Evolutionary conservation across 2,888 invertebrate species (phyloP).

Genomic region (Heliconius erato): DNA sequence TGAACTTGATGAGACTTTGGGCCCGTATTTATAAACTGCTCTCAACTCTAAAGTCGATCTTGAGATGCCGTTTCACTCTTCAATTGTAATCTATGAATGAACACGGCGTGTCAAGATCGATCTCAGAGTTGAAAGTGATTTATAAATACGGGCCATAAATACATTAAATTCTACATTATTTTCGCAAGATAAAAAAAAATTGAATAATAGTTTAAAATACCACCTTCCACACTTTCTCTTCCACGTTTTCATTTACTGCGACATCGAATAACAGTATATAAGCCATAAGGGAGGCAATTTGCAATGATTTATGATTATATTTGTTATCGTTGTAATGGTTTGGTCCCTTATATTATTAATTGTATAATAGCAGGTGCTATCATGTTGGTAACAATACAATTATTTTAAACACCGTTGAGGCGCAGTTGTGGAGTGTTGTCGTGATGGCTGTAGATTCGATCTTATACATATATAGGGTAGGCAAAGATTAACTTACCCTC

Average conservation of each 20-base stretch:
- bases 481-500: no score
- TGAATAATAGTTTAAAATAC: slow-evolving; percentile 24
- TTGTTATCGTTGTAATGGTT: slow-evolving; percentile 57
- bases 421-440: neutral
- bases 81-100: no score
- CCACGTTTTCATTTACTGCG: slow-evolving; percentile 64
- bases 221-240: slow-evolving; percentile 55
- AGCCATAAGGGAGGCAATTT: slow-evolving; percentile 53
- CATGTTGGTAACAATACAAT: slow-evolving; percentile 45
- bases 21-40: no score
- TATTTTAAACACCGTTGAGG: slow-evolving; percentile 13
- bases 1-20: no score
- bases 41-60: no score
- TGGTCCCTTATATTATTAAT: slow-evolving; percentile 48
- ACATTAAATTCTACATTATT: no score
- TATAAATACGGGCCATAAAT: no score
- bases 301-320: slow-evolving; percentile 70
- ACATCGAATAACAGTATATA: slow-evolving; percentile 65
- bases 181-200: no score
- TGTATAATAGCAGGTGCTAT: slow-evolving; percentile 42
- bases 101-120: no score
- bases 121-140: no score
- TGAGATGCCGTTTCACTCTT: no score
- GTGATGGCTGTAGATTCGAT: neutral
- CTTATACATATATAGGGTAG: no score